Base-by-base conservation (phyloP, 1,140 invertebrate genomes). In the Nymphalis io region DNA sequence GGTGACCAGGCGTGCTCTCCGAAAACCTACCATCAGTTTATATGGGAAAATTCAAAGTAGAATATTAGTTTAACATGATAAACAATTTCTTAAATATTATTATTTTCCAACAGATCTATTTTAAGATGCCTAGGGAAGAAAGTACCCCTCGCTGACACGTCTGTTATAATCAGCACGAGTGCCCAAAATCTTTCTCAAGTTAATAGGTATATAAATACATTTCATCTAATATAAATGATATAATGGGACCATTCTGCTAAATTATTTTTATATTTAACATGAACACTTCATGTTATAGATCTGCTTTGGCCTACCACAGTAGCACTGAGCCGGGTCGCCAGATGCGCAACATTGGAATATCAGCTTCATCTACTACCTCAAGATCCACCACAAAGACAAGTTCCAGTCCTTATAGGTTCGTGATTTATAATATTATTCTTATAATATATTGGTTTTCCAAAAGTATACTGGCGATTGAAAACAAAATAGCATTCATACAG, bases 331-430 rank as follows among this genome's bases (percentile, higher is more conserved):
- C 80, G 72, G 92, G 79, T 71, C 90, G 81, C 66, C 90, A 88
- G 73, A 62, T 88, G 59, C 80, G 97, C 57, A 98, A 98, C 82
- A 95, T 98, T 71, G 98, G 98, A 21, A 98, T 99, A 69, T 98
- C 98, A n/a, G 98, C 97, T 0, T 98, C 97, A 0, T 98, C 96
- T 65, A 98, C 98, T 0, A 99, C 98, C 1, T 98, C 97, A 15
- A 93, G 97, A 62, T 98, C 97, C 40, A 99, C 98, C 5, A 98
- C 97, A 40, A 99, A 98, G 89, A 98, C 97, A 10, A 96, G 96
- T 78, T 98, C 97, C 23, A 98, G 97, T 89, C 96, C 97, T 10
- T 98, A 98, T 81, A 94, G 95, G 92, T 94, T 0, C 39, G 53
- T 64, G 27, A 0, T n/a, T 46, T 46, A 11, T 18, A 16, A 21